These are phyloP conservation scores for Pyrocephalus nanus DNA, from an alignment of 2,797 vertebrate species.

Conservation along the genomic window DNA sequence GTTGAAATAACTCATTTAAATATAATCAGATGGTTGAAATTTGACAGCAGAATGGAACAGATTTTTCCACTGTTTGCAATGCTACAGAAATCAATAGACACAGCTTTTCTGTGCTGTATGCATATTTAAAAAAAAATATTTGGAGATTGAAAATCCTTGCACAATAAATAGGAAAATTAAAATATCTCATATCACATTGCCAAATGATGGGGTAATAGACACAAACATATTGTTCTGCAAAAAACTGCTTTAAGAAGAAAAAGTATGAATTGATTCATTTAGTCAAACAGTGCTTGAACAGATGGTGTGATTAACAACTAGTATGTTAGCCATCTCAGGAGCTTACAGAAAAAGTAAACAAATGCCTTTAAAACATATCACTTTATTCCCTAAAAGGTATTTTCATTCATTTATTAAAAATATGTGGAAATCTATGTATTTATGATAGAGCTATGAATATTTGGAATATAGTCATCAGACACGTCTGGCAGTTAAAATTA, in stretches of 20 bases:
- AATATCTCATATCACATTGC: constrained; percentile 79
- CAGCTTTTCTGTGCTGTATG: constrained; percentile 76
- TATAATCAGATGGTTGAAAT: constrained; percentile 81
- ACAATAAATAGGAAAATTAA: constrained; percentile 82
- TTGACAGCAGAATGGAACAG: constrained; percentile 80
- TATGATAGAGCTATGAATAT: constrained; percentile 7
- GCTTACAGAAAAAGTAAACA: constrained; percentile 79
- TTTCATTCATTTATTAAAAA: constrained; percentile 73
- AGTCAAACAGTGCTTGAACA: constrained; percentile 75
- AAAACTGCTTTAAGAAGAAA: constrained; percentile 75
- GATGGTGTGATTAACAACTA: constrained; percentile 84
- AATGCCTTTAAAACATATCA: constrained; percentile 73
- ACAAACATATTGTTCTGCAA: constrained; percentile 81
- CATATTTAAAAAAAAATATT: constrained; percentile 77
- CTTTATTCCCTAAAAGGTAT: constrained; percentile 75
- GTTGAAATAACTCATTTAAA: constrained; percentile 75
- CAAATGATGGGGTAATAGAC: constrained; percentile 81
- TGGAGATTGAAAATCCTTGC: constrained; percentile 79
- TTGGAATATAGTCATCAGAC: neutral
- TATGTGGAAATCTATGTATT: constrained; percentile 60
- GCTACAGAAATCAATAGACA: constrained; percentile 79
- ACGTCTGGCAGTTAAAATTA: neutral
- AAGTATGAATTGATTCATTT: constrained; percentile 79
- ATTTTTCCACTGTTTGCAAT: constrained; percentile 79
- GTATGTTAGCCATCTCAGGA: constrained; percentile 83